Evolutionary conservation across 1,140 invertebrate genomes (phyloP).

Genomic region (Bactericera cockerelli): DNA sequence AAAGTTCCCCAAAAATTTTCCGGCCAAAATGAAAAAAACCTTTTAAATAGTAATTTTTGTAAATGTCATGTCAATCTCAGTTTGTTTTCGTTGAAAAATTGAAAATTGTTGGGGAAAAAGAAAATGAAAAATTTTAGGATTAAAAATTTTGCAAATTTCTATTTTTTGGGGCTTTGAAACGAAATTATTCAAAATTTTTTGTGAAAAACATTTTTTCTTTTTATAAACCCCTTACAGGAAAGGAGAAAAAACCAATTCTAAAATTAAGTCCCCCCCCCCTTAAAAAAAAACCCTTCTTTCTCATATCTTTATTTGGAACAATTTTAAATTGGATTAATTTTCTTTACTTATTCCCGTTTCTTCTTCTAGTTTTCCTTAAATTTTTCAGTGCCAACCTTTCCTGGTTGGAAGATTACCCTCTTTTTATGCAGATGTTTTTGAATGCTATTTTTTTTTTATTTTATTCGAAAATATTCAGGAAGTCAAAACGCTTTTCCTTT

Average conservation of each 20-base stretch:
- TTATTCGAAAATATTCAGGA: constrained; percentile 75
- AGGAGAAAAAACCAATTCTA: constrained; percentile 62
- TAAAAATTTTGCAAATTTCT: too few relatives aligned
- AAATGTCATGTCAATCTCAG: too few relatives aligned
- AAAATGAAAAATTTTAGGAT: too few relatives aligned
- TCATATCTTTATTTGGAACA: too few relatives aligned
- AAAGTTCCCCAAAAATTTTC: background rate
- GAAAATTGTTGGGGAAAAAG: too few relatives aligned
- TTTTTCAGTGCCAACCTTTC: constrained; percentile 34
- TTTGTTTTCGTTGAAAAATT: too few relatives aligned
- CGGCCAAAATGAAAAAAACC: constrained; percentile 42
- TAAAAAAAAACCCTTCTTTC: too few relatives aligned
- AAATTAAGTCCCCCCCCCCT: too few relatives aligned
- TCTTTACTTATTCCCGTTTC: constrained; percentile 65
- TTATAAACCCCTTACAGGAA: constrained; percentile 63
- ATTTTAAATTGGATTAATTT: constrained; percentile 76
- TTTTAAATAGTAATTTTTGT: constrained; percentile 61
- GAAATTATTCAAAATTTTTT: too few relatives aligned
- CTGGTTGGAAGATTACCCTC: constrained; percentile 77
- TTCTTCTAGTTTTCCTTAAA: constrained; percentile 59
- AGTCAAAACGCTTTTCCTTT: constrained; percentile 55
- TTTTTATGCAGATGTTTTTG: constrained; percentile 77
- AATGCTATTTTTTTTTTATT: constrained; percentile 86
- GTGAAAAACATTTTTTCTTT: too few relatives aligned
- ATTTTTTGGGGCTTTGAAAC: too few relatives aligned